A percentile compares a stretch with the other conserved stretches of the same genome.
Conservation (phyloP, 2,888 invertebrate species). For the Notocelia uddmanniana region DNA sequence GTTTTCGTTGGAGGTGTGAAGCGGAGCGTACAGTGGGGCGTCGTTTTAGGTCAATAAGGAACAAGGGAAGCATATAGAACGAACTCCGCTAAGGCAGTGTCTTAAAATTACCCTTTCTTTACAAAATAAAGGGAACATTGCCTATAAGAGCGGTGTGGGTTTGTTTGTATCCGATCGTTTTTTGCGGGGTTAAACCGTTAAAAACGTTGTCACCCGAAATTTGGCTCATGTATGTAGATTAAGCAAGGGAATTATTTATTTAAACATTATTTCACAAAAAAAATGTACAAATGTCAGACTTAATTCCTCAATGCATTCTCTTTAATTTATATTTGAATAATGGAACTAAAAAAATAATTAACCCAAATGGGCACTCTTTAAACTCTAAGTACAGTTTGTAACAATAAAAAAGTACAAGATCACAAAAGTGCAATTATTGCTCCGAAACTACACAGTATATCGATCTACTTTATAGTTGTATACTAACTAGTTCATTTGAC, state of each 20-base stretch:
- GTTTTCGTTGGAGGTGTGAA: constrained; percentile 37
- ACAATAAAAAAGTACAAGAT: too few species aligned
- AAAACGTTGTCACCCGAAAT: neutral
- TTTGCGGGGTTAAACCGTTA: neutral
- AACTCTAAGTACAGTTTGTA: too few species aligned
- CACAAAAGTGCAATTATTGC: too few species aligned
- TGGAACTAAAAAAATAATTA: neutral
- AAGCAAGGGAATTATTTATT: too few species aligned
- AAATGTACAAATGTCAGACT: too few species aligned
- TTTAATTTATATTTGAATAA: too few species aligned
- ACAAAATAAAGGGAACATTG: neutral
- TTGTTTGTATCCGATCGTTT: neutral
- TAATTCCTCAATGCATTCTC: too few species aligned
- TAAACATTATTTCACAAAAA: too few species aligned
- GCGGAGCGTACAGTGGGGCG: constrained; percentile 41
- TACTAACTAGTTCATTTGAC: too few species aligned
- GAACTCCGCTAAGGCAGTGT: constrained; percentile 19
- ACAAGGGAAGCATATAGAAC: constrained; percentile 38
- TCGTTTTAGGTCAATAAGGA: constrained; percentile 44
- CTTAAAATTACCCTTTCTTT: constrained; percentile 22
- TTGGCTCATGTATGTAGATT: neutral
- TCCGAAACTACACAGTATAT: too few species aligned
- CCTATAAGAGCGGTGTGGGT: neutral
- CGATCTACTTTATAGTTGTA: too few species aligned
- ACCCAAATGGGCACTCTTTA: neutral